phyloP scores from a whole-genome alignment of 1,140 invertebrate genomes.

The Theocolax elegans region DNA sequence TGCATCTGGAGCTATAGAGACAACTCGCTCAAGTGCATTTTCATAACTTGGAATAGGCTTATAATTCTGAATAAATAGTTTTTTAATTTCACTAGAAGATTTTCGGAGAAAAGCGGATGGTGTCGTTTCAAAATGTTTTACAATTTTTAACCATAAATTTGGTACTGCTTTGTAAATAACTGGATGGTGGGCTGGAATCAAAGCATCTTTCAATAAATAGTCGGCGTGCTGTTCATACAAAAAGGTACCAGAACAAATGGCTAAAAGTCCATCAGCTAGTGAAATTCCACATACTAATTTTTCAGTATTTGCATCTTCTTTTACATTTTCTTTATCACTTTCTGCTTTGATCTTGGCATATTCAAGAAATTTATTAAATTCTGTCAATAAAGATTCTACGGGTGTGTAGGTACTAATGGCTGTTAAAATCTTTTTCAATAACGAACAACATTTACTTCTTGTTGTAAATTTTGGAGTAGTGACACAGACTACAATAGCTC shows the following conservation, averaged over 20 bases:
- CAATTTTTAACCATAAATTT: conserved; percentile 73
- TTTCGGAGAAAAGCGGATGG: conserved; percentile 70
- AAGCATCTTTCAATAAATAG: conserved; percentile 64
- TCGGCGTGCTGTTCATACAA: conserved; percentile 53
- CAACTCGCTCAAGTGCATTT: conserved; percentile 75
- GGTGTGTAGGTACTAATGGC: conserved; percentile 56
- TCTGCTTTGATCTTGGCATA: conserved; percentile 69
- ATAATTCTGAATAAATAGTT: conserved; percentile 73
- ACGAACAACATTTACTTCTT: conserved; percentile 53
- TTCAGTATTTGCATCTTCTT: conserved; percentile 54
- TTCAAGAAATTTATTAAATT: conserved; percentile 72
- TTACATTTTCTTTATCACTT: conserved; percentile 56
- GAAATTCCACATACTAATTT: conserved; percentile 57
- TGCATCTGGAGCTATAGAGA: conserved; percentile 73
- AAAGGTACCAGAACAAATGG: conserved; percentile 60
- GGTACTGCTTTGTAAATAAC: conserved; percentile 68
- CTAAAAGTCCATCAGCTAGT: conserved; percentile 59
- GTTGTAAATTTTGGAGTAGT: conserved; percentile 63
- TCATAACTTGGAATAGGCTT: conserved; percentile 69
- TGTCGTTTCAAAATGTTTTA: conserved; percentile 70
- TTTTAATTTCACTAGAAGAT: conserved; percentile 69
- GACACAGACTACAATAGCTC: conserved; percentile 74
- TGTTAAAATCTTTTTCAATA: conserved; percentile 58
- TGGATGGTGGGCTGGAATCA: conserved; percentile 78
- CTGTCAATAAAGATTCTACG: conserved; percentile 69